phyloP scores from a whole-genome alignment of 2,113 vertebrate species.

The Myotis yumanensis region DNA sequence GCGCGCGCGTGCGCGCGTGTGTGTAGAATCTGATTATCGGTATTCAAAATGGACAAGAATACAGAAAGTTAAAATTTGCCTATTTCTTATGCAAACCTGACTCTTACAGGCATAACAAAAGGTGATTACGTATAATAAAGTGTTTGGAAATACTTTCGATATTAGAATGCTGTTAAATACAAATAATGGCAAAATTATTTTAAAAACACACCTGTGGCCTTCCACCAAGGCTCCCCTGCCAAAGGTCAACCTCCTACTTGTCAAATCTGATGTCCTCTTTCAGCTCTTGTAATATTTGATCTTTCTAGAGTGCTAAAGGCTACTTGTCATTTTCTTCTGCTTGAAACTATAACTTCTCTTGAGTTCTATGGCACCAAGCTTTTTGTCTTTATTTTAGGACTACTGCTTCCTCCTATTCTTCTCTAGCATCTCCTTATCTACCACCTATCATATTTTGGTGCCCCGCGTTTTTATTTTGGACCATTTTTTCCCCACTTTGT shows the following conservation, averaged over 20 bases:
- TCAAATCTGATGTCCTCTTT: neutral
- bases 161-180: neutral
- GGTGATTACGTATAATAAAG: neutral
- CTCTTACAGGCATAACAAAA: neutral
- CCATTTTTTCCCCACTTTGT: neutral
- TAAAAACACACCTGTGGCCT: neutral
- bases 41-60: neutral
- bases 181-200: neutral
- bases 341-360: slow-evolving; percentile 5
- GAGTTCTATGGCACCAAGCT: neutral
- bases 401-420: neutral
- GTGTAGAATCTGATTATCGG: neutral
- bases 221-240: neutral
- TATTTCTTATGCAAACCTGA: neutral
- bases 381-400: neutral
- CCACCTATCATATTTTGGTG: neutral
- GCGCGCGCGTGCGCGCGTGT: neutral
- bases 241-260: neutral
- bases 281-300: neutral
- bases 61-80: neutral
- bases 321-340: neutral
- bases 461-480: neutral
- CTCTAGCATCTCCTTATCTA: neutral
- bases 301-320: neutral
- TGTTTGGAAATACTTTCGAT: neutral